These are phyloP conservation scores for Triops cancriformis DNA, from an alignment of 1,140 invertebrate species.

Conservation along the genomic window DNA sequence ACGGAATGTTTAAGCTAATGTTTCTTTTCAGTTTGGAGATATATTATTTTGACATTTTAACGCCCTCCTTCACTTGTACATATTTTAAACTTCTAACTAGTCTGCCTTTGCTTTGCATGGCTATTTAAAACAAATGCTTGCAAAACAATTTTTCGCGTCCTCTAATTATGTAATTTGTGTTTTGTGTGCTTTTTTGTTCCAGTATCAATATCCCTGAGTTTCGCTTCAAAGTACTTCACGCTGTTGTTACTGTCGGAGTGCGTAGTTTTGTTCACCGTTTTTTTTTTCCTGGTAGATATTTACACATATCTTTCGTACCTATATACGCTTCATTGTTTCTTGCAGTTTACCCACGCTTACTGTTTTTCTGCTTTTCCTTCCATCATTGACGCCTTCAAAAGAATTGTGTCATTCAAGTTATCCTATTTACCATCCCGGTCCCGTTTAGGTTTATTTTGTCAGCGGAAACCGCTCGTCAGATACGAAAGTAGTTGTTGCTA, in stretches of 20 bases:
- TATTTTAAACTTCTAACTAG: background rate
- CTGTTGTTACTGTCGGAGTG: background rate
- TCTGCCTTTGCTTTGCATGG: background rate
- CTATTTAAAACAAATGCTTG: background rate
- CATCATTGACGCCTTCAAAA: background rate
- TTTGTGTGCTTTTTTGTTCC: background rate
- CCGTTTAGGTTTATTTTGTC: background rate
- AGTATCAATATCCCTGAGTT: constrained; percentile 1
- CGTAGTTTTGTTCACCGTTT: background rate
- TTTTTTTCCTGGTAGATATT: background rate
- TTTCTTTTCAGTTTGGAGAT: too few relatives aligned
- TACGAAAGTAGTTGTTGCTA: background rate
- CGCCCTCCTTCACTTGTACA: too few relatives aligned
- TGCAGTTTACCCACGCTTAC: background rate
- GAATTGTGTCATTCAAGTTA: background rate
- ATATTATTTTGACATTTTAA: too few relatives aligned
- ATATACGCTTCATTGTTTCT: background rate
- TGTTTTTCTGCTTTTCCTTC: background rate
- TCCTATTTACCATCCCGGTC: background rate
- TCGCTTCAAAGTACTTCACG: background rate
- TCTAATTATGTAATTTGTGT: background rate
- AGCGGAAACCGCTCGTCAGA: background rate
- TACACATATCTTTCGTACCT: background rate
- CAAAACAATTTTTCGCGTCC: background rate
- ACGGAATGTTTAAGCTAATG: too few relatives aligned